Conservation (phyloP, 2,797 vertebrate genomes). For the Anableps anableps region DNA sequence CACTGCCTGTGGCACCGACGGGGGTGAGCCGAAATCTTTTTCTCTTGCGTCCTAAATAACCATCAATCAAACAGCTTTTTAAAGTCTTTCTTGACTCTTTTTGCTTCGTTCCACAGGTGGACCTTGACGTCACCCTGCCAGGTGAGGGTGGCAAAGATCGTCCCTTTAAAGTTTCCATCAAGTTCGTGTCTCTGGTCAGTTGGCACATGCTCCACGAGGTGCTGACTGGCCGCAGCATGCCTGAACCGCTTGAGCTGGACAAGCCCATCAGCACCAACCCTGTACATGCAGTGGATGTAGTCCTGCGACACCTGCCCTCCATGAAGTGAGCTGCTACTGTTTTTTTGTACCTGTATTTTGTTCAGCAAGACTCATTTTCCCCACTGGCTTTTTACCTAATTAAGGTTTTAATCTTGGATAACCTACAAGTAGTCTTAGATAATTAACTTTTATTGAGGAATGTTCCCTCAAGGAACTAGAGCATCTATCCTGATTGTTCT, state of each 20-base stretch:
- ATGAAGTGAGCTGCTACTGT: constrained; percentile 88
- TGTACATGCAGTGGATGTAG: constrained; percentile 98
- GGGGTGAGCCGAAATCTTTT: constrained; percentile 82
- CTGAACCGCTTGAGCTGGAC: constrained; percentile 97
- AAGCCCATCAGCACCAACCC: constrained; percentile 99
- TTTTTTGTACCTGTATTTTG: neutral
- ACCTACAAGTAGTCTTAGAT: neutral
- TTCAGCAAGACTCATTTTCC: neutral
- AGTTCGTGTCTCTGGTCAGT: constrained; percentile 98
- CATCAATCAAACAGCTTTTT: neutral
- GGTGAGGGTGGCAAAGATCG: constrained; percentile 99
- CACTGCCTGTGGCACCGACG: constrained; percentile 93
- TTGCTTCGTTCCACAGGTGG: constrained; percentile 84
- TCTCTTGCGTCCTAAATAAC: neutral
- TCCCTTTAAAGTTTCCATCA: constrained; percentile 97
- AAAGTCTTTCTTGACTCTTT: neutral
- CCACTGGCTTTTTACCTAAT: neutral
- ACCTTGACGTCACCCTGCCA: constrained; percentile 98
- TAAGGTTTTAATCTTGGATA: neutral
- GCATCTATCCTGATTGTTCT: neutral
- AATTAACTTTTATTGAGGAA: constrained; percentile 1
- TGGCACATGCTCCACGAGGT: constrained; percentile 99
- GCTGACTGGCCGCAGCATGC: constrained; percentile 94
- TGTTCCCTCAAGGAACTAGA: neutral
- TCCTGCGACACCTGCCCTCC: constrained; percentile 97